A percentile compares a stretch with the other conserved stretches of the same genome.
These are phyloP conservation scores for Marcusenius ussheri DNA, from an alignment of 2,113 vertebrate genomes.

Conservation along the genomic window DNA sequence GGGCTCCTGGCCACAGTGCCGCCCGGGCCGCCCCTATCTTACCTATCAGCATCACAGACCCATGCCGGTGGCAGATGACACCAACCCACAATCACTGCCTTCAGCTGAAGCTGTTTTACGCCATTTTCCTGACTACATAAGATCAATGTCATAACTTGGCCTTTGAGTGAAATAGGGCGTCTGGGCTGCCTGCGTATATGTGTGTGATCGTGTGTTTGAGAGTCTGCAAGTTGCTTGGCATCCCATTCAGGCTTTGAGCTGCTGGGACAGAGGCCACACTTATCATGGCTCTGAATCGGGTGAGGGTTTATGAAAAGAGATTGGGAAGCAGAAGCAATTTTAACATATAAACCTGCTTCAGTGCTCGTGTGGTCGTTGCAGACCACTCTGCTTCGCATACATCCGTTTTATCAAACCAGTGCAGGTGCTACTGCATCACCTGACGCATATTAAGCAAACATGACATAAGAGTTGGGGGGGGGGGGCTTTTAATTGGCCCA, in stretches of 20 bases:
- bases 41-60: neutral
- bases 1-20: neutral
- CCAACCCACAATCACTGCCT: neutral
- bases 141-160: neutral
- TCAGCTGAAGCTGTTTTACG: neutral
- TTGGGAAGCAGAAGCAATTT: neutral
- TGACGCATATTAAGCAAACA: slow-evolving; percentile 31
- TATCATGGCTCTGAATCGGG: neutral
- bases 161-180: neutral
- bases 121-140: neutral
- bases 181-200: neutral
- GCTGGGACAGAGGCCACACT: neutral
- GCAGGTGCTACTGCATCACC: neutral
- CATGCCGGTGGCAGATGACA: neutral
- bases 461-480: slow-evolving; percentile 50
- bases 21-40: neutral
- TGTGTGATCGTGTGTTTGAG: neutral
- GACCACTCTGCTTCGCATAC: neutral
- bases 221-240: neutral
- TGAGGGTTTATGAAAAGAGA: neutral
- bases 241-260: neutral
- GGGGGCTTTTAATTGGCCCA: slow-evolving; percentile 46
- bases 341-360: neutral
- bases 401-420: neutral
- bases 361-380: neutral